Conservation (phyloP, 2,113 vertebrate species). For the Hemichromis elongatus region DNA sequence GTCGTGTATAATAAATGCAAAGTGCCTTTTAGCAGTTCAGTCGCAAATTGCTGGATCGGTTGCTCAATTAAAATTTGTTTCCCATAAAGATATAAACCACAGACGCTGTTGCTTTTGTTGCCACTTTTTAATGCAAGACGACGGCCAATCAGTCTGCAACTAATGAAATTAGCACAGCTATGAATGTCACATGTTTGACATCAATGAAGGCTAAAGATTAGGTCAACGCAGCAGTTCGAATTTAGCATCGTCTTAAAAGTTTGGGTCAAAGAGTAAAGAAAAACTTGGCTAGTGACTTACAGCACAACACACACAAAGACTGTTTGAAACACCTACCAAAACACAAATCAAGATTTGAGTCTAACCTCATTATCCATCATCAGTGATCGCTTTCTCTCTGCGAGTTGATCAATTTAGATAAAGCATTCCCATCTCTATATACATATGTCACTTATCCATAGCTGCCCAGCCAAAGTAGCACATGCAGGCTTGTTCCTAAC, state of each 20-base stretch:
- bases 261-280: neutral
- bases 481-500: neutral
- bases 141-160: neutral
- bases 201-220: neutral
- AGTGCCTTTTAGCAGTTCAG: neutral
- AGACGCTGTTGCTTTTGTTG: neutral
- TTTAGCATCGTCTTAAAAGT: neutral
- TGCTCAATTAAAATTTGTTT: neutral
- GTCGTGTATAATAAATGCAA: neutral
- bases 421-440: neutral
- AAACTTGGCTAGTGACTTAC: neutral
- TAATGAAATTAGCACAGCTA: neutral
- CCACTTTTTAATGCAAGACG: neutral
- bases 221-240: neutral
- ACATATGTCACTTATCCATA: neutral
- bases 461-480: neutral
- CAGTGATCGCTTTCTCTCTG: neutral
- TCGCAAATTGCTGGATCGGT: neutral
- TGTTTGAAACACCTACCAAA: neutral
- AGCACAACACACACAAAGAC: neutral
- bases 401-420: neutral
- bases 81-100: neutral
- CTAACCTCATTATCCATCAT: constrained; percentile 24
- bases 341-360: neutral
- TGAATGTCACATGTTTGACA: neutral